Base-by-base conservation (phyloP, 2,113 vertebrate genomes). In the Typhlomys cinereus region DNA sequence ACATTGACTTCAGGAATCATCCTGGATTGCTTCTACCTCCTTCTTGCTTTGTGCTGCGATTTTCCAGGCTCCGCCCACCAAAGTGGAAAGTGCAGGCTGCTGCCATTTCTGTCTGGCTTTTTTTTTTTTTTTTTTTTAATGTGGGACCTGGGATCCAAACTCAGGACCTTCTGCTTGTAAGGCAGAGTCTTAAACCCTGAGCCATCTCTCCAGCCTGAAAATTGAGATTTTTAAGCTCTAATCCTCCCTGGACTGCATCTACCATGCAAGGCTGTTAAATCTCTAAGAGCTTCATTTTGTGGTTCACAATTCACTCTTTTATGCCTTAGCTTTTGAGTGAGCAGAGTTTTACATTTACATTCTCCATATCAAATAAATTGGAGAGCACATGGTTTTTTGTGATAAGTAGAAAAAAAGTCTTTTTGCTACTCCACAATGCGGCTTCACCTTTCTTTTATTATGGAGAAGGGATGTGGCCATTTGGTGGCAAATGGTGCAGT, bases 401-500 rank as follows among this genome's bases (percentile, higher is more conserved):
- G 70, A 88, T 54, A 74, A 78, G 36, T 50, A 71, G 87, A 64
- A 74, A 90, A 84, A 89, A 87, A 87, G 89, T 90, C 76, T 67
- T 46, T 71, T 69, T 88, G 39, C 91, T 91, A 70, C 61, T 92
- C 57, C 57, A 10, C 93, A 93, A 80, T 86, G 89, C 95, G 88
- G 46, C 54, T 67, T 36, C 85, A 82, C 93, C 36, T 73, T 92
- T 71, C 69, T 93, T 91, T 71, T 67, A 74, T 86, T 71, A 50
- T 75, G 52, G 41, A 44, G 79, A 94, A 91, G 70, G 44, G 74
- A 83, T 82, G 27, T 62, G 81, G 78, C 92, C 81, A 54, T 92
- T 91, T 91, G 88, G 62, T 88, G 41, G 91, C 70, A 91, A 96
- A 94, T 91, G 82, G 92, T 29, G 88, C 85, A 80, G 85, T 15